A percentile compares a stretch with the other conserved stretches of the same genome.
Conservation (phyloP, 30 jellyfish, hydroid and myxozoan genomes). For the Aurelia sp. region DNA sequence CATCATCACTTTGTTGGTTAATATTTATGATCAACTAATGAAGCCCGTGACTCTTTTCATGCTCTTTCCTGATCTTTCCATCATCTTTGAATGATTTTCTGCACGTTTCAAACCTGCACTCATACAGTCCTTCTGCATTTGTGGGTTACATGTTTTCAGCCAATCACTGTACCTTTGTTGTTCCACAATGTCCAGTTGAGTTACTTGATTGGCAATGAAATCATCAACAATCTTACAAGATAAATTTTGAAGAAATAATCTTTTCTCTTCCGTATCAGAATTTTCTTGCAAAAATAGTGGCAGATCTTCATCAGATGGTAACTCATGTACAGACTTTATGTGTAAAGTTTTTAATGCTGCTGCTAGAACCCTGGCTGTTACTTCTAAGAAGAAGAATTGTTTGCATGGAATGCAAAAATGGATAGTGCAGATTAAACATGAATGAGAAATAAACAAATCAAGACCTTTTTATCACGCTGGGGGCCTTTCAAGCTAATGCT, state of each 20-base stretch:
- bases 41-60: conserved; percentile 15
- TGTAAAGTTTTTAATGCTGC: conserved; percentile 23
- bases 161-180: conserved; percentile 27
- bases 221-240: conserved; percentile 8
- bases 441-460: too few species aligned
- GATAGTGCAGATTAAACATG: too few species aligned
- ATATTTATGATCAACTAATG: neutral
- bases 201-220: conserved; percentile 2
- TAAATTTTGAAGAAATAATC: conserved; percentile 6
- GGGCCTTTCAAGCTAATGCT: too few species aligned
- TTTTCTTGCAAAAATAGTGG: conserved; percentile 3
- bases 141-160: conserved; percentile 19
- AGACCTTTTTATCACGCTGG: too few species aligned
- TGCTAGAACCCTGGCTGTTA: conserved; percentile 35
- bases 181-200: neutral
- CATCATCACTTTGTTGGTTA: neutral
- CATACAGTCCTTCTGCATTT: conserved; percentile 10
- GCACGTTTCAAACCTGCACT: conserved; percentile 34
- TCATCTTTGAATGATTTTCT: conserved; percentile 24
- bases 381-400: conserved; percentile 20
- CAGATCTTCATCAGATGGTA: conserved; percentile 14
- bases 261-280: neutral
- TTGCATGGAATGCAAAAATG: conserved; percentile 3
- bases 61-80: conserved; percentile 33
- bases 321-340: conserved; percentile 19